Base-by-base conservation (phyloP, 1,140 invertebrate species). In the Drosophila pallidifrons region DNA sequence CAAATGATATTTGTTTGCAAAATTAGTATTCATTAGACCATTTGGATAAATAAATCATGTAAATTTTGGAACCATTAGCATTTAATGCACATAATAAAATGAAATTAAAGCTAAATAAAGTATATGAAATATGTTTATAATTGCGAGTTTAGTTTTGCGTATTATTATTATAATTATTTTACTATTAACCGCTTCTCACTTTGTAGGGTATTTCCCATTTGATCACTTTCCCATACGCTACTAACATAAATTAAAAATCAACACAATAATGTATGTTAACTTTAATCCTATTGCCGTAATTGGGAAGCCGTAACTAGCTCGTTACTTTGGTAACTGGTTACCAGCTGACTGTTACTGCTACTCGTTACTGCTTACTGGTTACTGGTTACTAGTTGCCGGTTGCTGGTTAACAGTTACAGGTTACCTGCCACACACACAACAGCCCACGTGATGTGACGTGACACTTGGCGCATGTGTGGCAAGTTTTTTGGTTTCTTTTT, bases 381-480 rank as follows among this genome's bases (percentile, higher is more conserved):
- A 54, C 52, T 43, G 4, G 30, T 16, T 54, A 54, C n/a, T 7
- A 54, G 51, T 15, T 54, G 10, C 5, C 30, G n/a, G 30, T 4
- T 41, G 38, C 28, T n/a, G 5, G 51, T 15, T 28, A 32, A n/a
- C 5, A 25, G 49, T 2, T 52, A 52, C 41, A 28, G 8, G 63
- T 45, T 57, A 57, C 52, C 13, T 15, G 11, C 10, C 15, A 55
- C 13, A 41, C 15, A 15, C 20, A 25, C 20, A 25, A 25, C 20
- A 25, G 30, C 20, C 25, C 28, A 67, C 54, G 28, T 59, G 63
- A 25, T 52, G 49, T 54, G 61, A 58, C n/a, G 69, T 65, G 30
- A 41, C 61, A 58, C 41, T 5, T 66, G 51, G 47, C 47, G 49
- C 51, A 54, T 54, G 51, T 54, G 51, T 55, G 47, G 63, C 54